Evolutionary conservation across 64 coral and sea anemone genomes (phyloP), one percentile per base, ranked within the genome.

Genomic region (Acropora yongei): DNA sequence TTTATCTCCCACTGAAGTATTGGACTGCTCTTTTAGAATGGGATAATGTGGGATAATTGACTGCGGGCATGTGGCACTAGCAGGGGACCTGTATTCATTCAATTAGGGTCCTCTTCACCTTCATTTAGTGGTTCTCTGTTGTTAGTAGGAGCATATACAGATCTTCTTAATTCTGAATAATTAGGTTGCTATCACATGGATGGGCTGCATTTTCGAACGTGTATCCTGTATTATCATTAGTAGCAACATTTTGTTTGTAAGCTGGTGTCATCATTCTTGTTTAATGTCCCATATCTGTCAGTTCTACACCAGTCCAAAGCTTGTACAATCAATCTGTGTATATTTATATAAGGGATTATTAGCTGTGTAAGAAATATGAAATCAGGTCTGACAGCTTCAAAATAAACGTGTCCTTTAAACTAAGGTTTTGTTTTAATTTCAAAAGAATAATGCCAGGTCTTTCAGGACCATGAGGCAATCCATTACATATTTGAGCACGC

Each of bases 391-490:
- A 85, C 57, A 20, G 58, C 57, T 68, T 69, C 55, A 85, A 67
- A 85, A 86, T 86, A 86, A 86, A 72, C 68, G 43, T 73, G 83
- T 69, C 83, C 83, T 72, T 65, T 86, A 18, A 86, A 86, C 63
- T 86, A 65, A 86, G 48, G 41, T 69, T 86, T 73, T 72, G 63
- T 86, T 66, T 72, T 72, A 86, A 86, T 72, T 86, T 86, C 66
- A 86, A 48, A 16, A 86, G 67, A 86, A 48, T 86, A 47, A 86
- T 86, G 72, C 83, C 83, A 86, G 65, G 72, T 86, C 63, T 83
- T 49, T 18, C 42, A 2, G 88, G 88, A 45, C 41, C 57, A 4
- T 30, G 30, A 30, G 30, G 30, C 30, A 30, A 30, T 80, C 68
- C 20, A 18, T 47, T 80, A 1, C 55, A 80, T 41, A 55, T 80